Conservation (phyloP, 2,113 vertebrate genomes). For the Megatriorchis doriae region DNA sequence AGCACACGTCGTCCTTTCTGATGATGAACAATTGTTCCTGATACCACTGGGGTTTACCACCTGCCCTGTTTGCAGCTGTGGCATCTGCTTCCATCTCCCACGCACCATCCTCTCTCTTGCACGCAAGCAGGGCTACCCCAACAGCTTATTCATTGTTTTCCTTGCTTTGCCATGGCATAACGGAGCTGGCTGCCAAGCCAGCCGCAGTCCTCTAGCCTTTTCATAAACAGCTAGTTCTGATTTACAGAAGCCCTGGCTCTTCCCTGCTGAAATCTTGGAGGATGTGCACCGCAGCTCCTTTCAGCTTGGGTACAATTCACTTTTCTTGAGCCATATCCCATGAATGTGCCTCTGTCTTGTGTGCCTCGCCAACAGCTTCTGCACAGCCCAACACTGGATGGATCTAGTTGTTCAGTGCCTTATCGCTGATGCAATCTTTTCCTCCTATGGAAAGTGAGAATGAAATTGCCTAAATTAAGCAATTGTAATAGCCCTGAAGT, state of each 20-base stretch:
- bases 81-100: background rate
- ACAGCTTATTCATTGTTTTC: constrained; percentile 13
- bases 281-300: background rate
- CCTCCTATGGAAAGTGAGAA: constrained; percentile 5
- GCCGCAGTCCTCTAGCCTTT: background rate
- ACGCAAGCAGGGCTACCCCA: background rate
- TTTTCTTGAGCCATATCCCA: background rate
- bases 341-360: constrained; percentile 2
- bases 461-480: background rate
- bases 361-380: background rate
- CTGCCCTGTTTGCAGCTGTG: background rate
- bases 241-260: background rate
- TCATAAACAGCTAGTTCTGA: background rate
- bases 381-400: background rate
- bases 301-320: background rate
- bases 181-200: background rate
- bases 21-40: background rate
- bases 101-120: background rate
- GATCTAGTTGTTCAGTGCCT: background rate
- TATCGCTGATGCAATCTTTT: background rate
- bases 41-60: background rate
- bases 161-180: background rate
- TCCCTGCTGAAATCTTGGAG: background rate
- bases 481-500: background rate
- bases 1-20: fast-evolving